A percentile compares a stretch with the other conserved stretches of the same genome.
phyloP scores from a whole-genome alignment of 1,140 invertebrate species.

The Drosophila punjabiensis region DNA sequence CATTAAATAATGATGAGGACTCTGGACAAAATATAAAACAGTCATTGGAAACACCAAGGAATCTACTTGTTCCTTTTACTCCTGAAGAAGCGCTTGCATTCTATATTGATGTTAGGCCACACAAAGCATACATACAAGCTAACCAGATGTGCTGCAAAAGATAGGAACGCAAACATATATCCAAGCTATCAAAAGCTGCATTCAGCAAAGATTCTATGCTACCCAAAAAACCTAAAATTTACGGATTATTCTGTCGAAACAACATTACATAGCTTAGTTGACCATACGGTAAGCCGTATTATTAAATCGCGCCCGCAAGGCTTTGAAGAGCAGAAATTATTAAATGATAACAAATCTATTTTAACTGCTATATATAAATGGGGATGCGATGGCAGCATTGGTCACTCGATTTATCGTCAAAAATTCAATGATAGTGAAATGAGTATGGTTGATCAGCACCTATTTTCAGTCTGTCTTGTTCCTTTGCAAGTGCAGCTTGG shows the following conservation, averaged over 20 bases:
- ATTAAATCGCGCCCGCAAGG: constrained; percentile 22
- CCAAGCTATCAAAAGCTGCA: constrained; percentile 15
- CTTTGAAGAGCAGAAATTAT: constrained; percentile 15
- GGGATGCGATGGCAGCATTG: constrained; percentile 42
- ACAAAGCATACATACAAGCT: constrained; percentile 4
- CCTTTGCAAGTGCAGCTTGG: constrained; percentile 31
- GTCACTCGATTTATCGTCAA: constrained; percentile 29
- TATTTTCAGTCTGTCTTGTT: constrained; percentile 37
- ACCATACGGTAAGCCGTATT: constrained; percentile 33
- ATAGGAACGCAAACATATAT: constrained; percentile 25
- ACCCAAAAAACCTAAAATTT: constrained; percentile 14
- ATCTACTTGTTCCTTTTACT: constrained; percentile 5
- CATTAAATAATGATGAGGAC: too few relatives aligned
- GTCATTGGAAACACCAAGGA: constrained; percentile 15
- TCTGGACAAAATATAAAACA: not conserved
- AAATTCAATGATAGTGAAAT: constrained; percentile 26
- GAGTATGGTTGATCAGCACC: constrained; percentile 27
- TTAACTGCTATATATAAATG: too few relatives aligned
- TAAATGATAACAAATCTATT: too few relatives aligned
- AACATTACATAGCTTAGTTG: constrained; percentile 31
- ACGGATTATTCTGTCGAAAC: not conserved
- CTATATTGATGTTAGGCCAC: constrained; percentile 6
- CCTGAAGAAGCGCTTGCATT: constrained; percentile 4
- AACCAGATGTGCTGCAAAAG: constrained; percentile 14
- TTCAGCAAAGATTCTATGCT: constrained; percentile 23